Base-by-base conservation (phyloP, 2,113 vertebrate species). In the Baryphthengus martii region DNA sequence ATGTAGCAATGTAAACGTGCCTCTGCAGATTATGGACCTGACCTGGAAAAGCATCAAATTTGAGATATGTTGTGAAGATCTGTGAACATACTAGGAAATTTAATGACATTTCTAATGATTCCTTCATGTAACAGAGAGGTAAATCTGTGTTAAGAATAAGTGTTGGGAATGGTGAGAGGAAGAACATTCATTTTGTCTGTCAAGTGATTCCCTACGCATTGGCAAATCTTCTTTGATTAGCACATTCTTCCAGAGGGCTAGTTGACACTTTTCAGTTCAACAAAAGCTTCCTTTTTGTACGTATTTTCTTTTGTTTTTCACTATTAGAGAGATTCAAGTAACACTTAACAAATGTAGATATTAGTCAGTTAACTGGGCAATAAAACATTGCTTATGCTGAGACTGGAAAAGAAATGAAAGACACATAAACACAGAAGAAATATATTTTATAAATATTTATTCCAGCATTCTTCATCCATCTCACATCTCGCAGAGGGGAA, bases 381-480 rank as follows among this genome's bases (percentile, higher is more conserved):
- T 47, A 83, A 94, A 92, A 89, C 25, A 24, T 23, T 87, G 26
- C 28, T 68, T 78, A 42, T 65, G 12, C 40, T 33, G 29, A 85
- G 67, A 85, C 59, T 92, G 62, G 73, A 93, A 95, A 95, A 92
- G 14, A 88, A 95, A 53, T 55, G n/a, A 92, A 94, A 63, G 20
- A 91, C 49, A 92, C 96, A 85, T 79, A 73, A 91, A 72, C 37
- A 59, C 65, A 82, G n/a, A 53, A 85, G 44, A 72, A 78, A 5
- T 52, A 14, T 2, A n/a, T 80, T 91, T 91, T 31, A 59, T 31
- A 17, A n/a, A 61, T 52, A 66, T 45, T 77, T 78, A 56, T 59
- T 53, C 47, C 58, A 85, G 15, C 31, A 59, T 44, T 92, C 40
- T 44, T 68, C 49, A 12, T 21, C n/a, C 35, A 72, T 85, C 33